Base-by-base conservation (phyloP, 2,888 invertebrate species). In the Fragum fragum region DNA sequence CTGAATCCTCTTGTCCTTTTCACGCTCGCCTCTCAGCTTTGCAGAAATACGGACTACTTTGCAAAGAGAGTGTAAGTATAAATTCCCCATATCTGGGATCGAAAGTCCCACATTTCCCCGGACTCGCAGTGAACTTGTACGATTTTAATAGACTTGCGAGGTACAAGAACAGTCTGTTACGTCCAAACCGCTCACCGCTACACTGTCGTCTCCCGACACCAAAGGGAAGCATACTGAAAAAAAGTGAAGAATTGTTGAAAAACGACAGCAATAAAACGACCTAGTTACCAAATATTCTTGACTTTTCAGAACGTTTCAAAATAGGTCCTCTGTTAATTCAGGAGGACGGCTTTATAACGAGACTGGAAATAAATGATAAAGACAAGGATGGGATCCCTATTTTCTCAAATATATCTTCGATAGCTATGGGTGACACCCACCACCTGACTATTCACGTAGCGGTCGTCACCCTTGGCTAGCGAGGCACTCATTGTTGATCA, bases 121-220 rank as follows among this genome's bases (percentile, higher is more conserved):
- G 29, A 1, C 14, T 32, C 1, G 7, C 23, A 9, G 18, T 32
- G 29, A 61, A 61, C 61, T 18, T 61, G 29, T 32, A 61, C 14
- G 7, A 6, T 32, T 61, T 28, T 28, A 61, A 18, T 11, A 61
- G 26, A 11, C 7, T 32, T 14, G 61, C 61, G 1, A 61, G 61
- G 32, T 61, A 61, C 18, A 61, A n/a, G 32, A 61, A 61, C 3
- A 32, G 16, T 32, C 61, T 5, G 14, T 14, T 32, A 9, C 61
- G 29, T 16, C 23, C 61, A 61, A 61, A 61, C 61, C 16, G 29
- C 26, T 61, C 61, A 6, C 29, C 61, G 18, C 7, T 18, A 61
- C 61, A 61, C 61, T 29, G 29, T 61, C 61, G 3, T n/a, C 32
- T 61, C 6, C 61, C 61, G 6, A 18, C 29, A 29, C 61, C 61